Evolutionary conservation across 2,797 vertebrate genomes (phyloP).

Genomic region (Muscicapa comitata): DNA sequence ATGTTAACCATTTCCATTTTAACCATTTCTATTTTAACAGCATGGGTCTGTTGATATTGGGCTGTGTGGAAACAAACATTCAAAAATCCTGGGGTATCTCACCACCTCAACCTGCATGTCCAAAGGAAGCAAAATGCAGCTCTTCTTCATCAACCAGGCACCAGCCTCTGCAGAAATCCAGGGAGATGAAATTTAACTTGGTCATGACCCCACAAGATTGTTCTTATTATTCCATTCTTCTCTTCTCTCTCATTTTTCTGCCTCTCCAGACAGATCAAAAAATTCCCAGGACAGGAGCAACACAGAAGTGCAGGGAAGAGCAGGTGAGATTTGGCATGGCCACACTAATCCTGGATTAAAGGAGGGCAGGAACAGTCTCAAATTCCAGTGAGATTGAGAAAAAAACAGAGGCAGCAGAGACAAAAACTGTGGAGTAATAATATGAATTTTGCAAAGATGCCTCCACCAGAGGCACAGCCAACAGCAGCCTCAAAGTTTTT

Average conservation of each 20-base stretch:
- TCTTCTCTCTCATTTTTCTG: neutral
- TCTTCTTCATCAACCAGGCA: neutral
- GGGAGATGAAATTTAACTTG: neutral
- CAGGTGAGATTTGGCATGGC: accelerated
- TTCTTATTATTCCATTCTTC: neutral
- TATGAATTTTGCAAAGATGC: neutral
- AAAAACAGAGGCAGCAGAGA: neutral
- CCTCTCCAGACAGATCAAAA: neutral
- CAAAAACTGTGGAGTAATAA: accelerated
- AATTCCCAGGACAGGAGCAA: neutral
- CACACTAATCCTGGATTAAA: neutral
- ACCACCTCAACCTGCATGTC: accelerated
- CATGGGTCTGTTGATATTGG: neutral
- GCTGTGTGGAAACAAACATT: neutral
- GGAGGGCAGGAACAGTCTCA: neutral
- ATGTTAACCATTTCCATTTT: neutral
- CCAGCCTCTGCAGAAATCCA: neutral
- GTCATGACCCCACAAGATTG: neutral
- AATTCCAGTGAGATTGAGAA: neutral
- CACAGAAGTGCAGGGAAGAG: neutral
- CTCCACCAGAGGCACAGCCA: neutral
- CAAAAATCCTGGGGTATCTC: neutral
- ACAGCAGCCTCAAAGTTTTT: neutral
- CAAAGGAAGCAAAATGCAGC: neutral
- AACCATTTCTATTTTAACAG: neutral